Percentiles rank a stretch among this genome's conserved stretches.
Conservation (phyloP, 2,113 vertebrate genomes). For the Ifrita kowaldi region DNA sequence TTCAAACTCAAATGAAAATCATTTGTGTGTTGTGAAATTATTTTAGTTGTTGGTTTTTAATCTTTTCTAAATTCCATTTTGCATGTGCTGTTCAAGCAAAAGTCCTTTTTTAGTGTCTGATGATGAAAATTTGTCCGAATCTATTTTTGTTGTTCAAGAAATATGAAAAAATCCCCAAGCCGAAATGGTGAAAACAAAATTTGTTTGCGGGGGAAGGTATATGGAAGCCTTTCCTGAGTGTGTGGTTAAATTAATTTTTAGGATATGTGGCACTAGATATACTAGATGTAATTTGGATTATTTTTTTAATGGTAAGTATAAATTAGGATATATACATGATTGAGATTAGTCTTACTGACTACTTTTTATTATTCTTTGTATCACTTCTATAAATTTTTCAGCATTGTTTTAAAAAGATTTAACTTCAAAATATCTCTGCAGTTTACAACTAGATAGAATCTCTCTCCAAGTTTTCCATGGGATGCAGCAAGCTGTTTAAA, state of each 20-base stretch:
- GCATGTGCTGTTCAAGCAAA: background rate
- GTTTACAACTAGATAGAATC: background rate
- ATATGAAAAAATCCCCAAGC: background rate
- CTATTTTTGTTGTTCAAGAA: background rate
- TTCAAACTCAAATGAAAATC: background rate
- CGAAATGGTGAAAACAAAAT: background rate
- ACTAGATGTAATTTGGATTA: background rate
- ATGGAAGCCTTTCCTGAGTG: background rate
- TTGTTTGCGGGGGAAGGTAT: background rate
- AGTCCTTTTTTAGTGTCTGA: background rate
- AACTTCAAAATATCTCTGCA: background rate
- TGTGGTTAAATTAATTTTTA: background rate
- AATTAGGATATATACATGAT: background rate
- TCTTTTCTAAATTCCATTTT: background rate
- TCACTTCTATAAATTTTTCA: background rate
- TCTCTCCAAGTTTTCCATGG: background rate
- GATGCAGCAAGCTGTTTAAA: background rate
- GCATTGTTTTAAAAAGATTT: background rate
- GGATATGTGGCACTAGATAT: background rate
- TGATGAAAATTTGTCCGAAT: background rate
- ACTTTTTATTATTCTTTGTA: background rate
- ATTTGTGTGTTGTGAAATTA: background rate
- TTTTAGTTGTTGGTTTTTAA: background rate
- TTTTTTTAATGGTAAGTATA: background rate
- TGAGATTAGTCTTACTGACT: background rate